A percentile compares a stretch with the other conserved stretches of the same genome.
Conservation (phyloP, 2,113 vertebrate genomes). For the Numenius arquata region DNA sequence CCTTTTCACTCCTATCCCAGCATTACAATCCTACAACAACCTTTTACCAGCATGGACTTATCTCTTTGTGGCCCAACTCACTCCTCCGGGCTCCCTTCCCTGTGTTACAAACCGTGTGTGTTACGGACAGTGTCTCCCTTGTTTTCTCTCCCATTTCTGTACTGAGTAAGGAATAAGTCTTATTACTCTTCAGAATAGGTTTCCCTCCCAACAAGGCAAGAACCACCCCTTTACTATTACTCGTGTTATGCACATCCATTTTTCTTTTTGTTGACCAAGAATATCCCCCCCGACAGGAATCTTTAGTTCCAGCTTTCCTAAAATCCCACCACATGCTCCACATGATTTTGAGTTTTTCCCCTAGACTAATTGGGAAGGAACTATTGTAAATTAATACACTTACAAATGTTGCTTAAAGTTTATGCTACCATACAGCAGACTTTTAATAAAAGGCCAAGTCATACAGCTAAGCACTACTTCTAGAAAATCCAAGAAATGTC, state of each 20-base stretch:
- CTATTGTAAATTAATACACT: not conserved
- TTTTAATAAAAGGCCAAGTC: not conserved
- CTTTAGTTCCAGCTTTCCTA: not conserved
- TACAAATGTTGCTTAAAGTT: not conserved
- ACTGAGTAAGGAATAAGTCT: not conserved
- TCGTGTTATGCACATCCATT: not conserved
- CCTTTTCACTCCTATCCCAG: not conserved
- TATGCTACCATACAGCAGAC: not conserved
- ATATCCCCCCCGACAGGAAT: not conserved
- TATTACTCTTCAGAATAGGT: not conserved
- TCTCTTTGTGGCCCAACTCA: not conserved
- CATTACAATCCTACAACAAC: not conserved
- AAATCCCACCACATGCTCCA: not conserved
- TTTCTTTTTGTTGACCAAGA: not conserved
- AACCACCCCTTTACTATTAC: not conserved
- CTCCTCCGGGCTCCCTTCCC: not conserved
- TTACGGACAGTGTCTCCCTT: not conserved
- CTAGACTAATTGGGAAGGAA: not conserved
- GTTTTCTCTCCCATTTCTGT: not conserved
- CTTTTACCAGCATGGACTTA: not conserved
- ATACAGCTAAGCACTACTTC: not conserved
- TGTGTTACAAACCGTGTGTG: accelerated
- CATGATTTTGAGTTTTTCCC: not conserved
- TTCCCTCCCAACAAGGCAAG: not conserved
- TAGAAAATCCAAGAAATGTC: not conserved